phyloP scores from a whole-genome alignment of 2,113 vertebrate species.

The Corythoichthys intestinalis region DNA sequence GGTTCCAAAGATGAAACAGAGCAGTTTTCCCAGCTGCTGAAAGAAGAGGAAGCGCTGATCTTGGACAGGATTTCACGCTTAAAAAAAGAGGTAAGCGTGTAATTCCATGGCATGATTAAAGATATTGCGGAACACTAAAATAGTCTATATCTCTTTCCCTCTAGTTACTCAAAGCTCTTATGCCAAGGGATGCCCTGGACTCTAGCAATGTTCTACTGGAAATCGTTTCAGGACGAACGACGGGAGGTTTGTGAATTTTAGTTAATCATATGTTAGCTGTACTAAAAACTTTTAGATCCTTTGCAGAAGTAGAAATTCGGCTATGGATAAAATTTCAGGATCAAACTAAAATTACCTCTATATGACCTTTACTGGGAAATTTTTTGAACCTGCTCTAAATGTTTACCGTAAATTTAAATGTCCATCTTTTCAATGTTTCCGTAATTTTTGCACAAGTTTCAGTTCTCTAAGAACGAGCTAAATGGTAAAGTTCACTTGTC shows the following conservation, averaged over 20 bases:
- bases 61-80: slow-evolving; percentile 64
- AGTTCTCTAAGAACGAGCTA: not conserved
- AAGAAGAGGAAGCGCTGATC: slow-evolving; percentile 79
- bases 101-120: too few relatives aligned
- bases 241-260: slow-evolving; percentile 77
- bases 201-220: slow-evolving; percentile 80
- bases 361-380: not conserved
- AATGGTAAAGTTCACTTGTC: not conserved
- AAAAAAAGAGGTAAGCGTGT: slow-evolving; percentile 74
- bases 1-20: slow-evolving; percentile 76
- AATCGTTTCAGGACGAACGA: slow-evolving; percentile 89
- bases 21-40: slow-evolving; percentile 75
- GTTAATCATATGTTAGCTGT: not conserved
- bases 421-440: not conserved
- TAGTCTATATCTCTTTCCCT: not conserved
- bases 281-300: not conserved
- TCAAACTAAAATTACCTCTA: not conserved
- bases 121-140: too few relatives aligned
- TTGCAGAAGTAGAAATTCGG: not conserved
- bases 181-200: slow-evolving; percentile 81
- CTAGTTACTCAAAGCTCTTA: slow-evolving; percentile 80
- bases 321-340: not conserved
- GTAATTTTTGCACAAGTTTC: not conserved
- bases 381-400: not conserved
- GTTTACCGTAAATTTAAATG: not conserved